Conservation (phyloP, 92 coral and sea anemone genomes). For the Phenganax stokvisi region DNA sequence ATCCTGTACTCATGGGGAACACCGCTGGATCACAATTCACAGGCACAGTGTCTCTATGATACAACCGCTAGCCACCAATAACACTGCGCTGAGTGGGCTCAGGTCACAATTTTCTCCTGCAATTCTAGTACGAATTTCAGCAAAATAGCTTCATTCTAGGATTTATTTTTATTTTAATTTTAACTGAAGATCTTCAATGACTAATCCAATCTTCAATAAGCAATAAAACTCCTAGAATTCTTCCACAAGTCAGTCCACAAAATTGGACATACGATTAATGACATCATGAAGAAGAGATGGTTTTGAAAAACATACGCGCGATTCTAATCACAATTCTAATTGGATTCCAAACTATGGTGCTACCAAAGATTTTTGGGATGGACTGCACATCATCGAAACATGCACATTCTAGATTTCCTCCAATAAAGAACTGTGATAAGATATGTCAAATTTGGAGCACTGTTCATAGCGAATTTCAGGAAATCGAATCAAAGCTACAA, state of each 20-base stretch:
- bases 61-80: neutral
- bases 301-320: neutral
- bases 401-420: slow-evolving; percentile 16
- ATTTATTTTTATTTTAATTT: too few relatives aligned
- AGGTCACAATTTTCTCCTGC: neutral
- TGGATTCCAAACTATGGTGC: slow-evolving; percentile 20
- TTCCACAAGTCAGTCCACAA: neutral
- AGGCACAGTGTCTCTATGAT: neutral
- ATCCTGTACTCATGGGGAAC: neutral
- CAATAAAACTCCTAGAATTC: neutral
- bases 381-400: neutral
- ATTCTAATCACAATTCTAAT: neutral
- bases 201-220: neutral
- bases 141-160: too few relatives aligned
- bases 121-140: too few relatives aligned
- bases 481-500: slow-evolving; percentile 4
- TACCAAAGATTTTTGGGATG: slow-evolving; percentile 14
- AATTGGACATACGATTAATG: neutral
- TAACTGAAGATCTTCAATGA: neutral
- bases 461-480: slow-evolving; percentile 8
- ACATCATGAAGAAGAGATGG: slow-evolving; percentile 7
- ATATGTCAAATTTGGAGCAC: neutral
- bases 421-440: slow-evolving; percentile 5
- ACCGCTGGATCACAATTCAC: neutral
- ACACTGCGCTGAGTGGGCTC: neutral